Conservation (phyloP, 2,888 invertebrate genomes). For the Drosophila incognita region DNA sequence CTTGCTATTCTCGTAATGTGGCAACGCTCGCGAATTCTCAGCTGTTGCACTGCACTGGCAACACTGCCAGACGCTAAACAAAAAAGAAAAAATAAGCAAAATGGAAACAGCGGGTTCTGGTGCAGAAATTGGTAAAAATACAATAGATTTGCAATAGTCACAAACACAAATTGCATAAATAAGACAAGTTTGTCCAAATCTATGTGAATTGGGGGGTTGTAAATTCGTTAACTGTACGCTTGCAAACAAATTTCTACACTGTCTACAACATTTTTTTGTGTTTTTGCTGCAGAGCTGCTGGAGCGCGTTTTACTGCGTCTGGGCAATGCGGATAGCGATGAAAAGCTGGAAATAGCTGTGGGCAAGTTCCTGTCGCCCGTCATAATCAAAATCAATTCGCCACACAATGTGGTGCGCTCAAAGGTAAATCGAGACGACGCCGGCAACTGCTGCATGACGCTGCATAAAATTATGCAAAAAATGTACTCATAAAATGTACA, state of each 20-base stretch:
- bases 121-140: conserved; percentile 84
- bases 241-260: neutral
- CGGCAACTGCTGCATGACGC: conserved; percentile 36
- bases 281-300: conserved; percentile 88
- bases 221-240: neutral
- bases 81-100: conserved; percentile 65
- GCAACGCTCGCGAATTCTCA: conserved; percentile 37
- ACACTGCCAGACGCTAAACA: conserved; percentile 56
- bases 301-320: conserved; percentile 95
- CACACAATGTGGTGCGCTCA: conserved; percentile 92
- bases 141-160: conserved; percentile 9
- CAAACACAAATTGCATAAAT: neutral
- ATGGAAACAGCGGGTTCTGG: conserved; percentile 82
- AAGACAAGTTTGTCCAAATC: neutral
- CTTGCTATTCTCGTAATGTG: conserved; percentile 50
- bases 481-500: conserved; percentile 10
- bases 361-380: conserved; percentile 93
- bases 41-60: conserved; percentile 53
- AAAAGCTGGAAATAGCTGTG: conserved; percentile 93
- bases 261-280: conserved; percentile 10
- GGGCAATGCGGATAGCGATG: conserved; percentile 95
- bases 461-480: conserved; percentile 38
- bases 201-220: neutral
- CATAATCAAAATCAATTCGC: conserved; percentile 94
- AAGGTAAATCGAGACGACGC: conserved; percentile 85